Evolutionary conservation across 2,888 invertebrate species (phyloP).

Genomic region (Tipula lateralis): DNA sequence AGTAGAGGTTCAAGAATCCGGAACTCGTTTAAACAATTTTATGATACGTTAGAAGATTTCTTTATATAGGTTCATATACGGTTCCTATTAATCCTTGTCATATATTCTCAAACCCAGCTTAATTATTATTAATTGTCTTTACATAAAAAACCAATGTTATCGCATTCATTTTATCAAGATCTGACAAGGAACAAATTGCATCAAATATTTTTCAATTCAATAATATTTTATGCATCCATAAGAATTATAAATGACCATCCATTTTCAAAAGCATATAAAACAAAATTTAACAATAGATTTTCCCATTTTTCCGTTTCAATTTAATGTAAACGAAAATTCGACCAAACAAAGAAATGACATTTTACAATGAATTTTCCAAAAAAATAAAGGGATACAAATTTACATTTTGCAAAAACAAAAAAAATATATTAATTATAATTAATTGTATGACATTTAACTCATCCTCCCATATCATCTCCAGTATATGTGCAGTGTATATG

Average conservation of each 20-base stretch:
- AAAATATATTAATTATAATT: not conserved
- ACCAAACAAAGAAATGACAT: not conserved
- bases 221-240: not conserved
- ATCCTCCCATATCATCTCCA: not conserved
- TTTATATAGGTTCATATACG: no score
- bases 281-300: not conserved
- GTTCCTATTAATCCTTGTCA: no score
- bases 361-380: not conserved
- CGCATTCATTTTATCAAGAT: not conserved
- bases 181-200: not conserved
- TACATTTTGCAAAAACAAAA: not conserved
- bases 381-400: constrained; percentile 3
- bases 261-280: not conserved
- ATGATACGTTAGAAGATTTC: no score
- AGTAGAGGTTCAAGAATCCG: no score
- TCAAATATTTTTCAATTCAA: not conserved
- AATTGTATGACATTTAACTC: constrained; percentile 24
- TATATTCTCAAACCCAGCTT: no score
- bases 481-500: not conserved
- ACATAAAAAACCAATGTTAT: not conserved
- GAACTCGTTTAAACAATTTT: no score
- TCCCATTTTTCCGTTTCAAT: not conserved
- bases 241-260: constrained; percentile 9
- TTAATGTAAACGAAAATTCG: not conserved
- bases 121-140: not conserved